Evolutionary conservation across 1,140 invertebrate genomes (phyloP).

Genomic region (Drosophila triauraria): DNA sequence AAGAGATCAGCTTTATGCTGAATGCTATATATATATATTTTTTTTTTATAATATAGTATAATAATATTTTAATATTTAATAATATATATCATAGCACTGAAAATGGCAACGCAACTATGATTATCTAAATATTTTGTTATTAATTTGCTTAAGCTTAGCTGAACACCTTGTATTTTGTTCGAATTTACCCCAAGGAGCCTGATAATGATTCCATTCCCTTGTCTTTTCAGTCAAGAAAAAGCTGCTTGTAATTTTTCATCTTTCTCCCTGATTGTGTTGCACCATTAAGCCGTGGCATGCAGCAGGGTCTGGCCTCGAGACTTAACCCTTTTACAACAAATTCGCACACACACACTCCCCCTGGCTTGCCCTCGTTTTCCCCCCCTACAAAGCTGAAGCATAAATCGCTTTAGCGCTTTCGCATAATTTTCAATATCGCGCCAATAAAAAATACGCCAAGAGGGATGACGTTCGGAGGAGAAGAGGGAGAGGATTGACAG

Average conservation of each 20-base stretch:
- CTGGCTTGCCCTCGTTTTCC: too few species aligned
- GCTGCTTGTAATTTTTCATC: neutral
- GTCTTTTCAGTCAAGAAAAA: neutral
- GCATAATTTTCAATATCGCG: slow-evolving; percentile 81
- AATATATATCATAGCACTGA: too few species aligned
- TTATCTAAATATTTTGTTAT: too few species aligned
- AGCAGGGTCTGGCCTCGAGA: neutral
- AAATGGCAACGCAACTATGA: too few species aligned
- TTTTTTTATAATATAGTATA: too few species aligned
- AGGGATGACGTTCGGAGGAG: neutral
- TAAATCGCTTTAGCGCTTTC: slow-evolving; percentile 74
- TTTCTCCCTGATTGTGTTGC: neutral
- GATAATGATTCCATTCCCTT: neutral
- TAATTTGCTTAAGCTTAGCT: too few species aligned
- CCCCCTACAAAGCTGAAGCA: slow-evolving; percentile 34
- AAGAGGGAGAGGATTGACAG: slow-evolving; percentile 27
- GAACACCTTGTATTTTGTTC: too few species aligned
- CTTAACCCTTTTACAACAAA: neutral
- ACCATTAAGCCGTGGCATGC: slow-evolving; percentile 14
- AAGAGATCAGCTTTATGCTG: too few species aligned
- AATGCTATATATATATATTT: too few species aligned
- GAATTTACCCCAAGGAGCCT: too few species aligned
- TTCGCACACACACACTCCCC: neutral
- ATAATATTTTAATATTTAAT: too few species aligned
- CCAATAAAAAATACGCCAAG: slow-evolving; percentile 67